Evolutionary conservation across 2,888 invertebrate genomes (phyloP).

Genomic region (Stenodera caucasica): DNA sequence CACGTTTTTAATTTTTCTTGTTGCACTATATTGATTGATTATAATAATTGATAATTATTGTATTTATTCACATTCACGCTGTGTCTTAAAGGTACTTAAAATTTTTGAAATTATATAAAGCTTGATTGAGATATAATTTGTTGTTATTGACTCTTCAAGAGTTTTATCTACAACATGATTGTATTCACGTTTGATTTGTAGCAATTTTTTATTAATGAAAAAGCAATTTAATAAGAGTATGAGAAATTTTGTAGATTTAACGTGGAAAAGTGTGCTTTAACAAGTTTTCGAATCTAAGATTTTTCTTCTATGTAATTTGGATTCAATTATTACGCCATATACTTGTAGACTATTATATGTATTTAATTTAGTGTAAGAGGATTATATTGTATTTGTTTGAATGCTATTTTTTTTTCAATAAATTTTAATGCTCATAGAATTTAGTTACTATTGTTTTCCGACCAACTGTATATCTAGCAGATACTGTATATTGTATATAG

Average conservation of each 20-base stretch:
- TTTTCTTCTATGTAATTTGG: constrained; percentile 13
- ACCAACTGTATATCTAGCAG: not conserved
- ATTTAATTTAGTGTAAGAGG: constrained; percentile 36
- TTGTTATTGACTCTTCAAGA: constrained; percentile 21
- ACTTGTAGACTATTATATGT: constrained; percentile 39
- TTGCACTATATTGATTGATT: constrained; percentile 41
- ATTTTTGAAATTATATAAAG: constrained; percentile 22
- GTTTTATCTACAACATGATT: constrained; percentile 16
- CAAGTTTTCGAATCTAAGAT: constrained; percentile 12
- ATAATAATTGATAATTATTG: constrained; percentile 36
- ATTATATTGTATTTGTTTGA: constrained; percentile 40
- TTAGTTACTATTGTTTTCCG: not conserved
- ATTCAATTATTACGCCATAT: constrained; percentile 44
- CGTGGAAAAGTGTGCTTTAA: constrained; percentile 28
- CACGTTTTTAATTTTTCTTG: constrained; percentile 45
- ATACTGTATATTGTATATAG: not conserved
- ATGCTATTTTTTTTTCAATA: constrained; percentile 44
- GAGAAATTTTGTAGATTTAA: constrained; percentile 34
- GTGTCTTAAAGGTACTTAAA: constrained; percentile 50
- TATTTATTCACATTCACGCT: constrained; percentile 52
- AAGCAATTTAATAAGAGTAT: constrained; percentile 47
- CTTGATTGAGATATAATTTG: constrained; percentile 41
- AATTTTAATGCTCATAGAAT: constrained; percentile 40
- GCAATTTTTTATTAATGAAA: constrained; percentile 39
- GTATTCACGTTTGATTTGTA: constrained; percentile 20